Percentiles rank a stretch among this genome's conserved stretches.
Conservation (phyloP, 2,888 invertebrate species). For the Lithosia quadra region DNA sequence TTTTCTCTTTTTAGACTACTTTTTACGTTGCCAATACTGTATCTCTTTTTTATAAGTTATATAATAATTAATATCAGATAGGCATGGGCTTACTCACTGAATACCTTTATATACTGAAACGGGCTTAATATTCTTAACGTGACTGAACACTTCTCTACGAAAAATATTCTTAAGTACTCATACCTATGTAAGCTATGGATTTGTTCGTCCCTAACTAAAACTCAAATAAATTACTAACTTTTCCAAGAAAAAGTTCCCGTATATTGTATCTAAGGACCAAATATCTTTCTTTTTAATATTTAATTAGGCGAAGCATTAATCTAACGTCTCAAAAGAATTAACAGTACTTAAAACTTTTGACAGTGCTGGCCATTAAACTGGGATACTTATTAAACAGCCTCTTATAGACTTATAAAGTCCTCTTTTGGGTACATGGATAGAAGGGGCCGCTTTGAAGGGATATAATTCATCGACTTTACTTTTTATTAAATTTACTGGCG, state of each 20-base stretch:
- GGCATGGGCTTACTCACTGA: too few species aligned
- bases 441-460: neutral
- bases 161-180: conserved; percentile 5
- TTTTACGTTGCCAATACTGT: neutral
- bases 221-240: conserved; percentile 33
- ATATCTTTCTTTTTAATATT: conserved; percentile 51
- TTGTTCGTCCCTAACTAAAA: conserved; percentile 8
- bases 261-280: conserved; percentile 24
- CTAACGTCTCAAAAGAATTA: conserved; percentile 56
- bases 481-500: neutral
- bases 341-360: conserved; percentile 53
- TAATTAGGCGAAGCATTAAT: conserved; percentile 54
- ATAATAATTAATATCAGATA: too few species aligned
- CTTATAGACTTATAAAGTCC: conserved; percentile 40
- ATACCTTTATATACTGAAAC: too few species aligned
- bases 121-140: neutral
- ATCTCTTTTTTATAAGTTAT: neutral
- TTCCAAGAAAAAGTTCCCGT: conserved; percentile 29
- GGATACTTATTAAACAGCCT: conserved; percentile 45
- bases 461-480: neutral
- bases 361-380: conserved; percentile 49
- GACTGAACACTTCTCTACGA: neutral
- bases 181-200: conserved; percentile 2
- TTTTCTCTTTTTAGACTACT: too few species aligned
- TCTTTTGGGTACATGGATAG: conserved; percentile 1